Evolutionary conservation across 2,113 vertebrate genomes (phyloP).

Genomic region (Heterochromis multidens): DNA sequence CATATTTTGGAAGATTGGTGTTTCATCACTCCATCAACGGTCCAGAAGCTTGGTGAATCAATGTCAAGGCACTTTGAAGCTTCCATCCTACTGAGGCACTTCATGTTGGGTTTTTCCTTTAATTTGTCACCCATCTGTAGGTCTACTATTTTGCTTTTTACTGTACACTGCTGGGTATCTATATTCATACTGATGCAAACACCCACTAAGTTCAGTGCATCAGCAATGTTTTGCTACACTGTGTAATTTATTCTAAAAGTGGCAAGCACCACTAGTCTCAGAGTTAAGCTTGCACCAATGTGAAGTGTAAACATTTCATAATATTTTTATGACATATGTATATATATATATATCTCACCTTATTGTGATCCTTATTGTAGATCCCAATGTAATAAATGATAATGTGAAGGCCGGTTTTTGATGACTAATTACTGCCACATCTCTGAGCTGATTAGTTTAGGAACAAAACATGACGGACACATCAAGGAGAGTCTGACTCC

Average conservation of each 20-base stretch:
- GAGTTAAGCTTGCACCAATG: neutral
- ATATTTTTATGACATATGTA: neutral
- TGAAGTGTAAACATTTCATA: neutral
- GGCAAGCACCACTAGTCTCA: neutral
- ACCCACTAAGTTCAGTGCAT: neutral
- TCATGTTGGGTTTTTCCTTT: neutral
- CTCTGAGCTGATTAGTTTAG: neutral
- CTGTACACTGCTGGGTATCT: neutral
- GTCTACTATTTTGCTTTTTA: neutral
- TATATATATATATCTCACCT: neutral
- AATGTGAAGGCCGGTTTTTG: neutral
- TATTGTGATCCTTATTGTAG: neutral
- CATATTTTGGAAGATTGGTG: neutral
- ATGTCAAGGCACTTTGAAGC: neutral
- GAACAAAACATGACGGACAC: neutral
- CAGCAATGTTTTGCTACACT: neutral
- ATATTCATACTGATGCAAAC: neutral
- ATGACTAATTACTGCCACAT: neutral
- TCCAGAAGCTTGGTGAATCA: neutral
- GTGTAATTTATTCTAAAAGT: neutral
- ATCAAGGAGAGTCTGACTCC: neutral
- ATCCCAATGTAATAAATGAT: neutral
- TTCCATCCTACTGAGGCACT: neutral
- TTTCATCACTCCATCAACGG: neutral
- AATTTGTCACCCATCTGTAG: neutral